Percentiles rank a stretch among this genome's conserved stretches.
phyloP scores from a whole-genome alignment of 2,888 invertebrate genomes.

The Meiosimyza platycephala region DNA sequence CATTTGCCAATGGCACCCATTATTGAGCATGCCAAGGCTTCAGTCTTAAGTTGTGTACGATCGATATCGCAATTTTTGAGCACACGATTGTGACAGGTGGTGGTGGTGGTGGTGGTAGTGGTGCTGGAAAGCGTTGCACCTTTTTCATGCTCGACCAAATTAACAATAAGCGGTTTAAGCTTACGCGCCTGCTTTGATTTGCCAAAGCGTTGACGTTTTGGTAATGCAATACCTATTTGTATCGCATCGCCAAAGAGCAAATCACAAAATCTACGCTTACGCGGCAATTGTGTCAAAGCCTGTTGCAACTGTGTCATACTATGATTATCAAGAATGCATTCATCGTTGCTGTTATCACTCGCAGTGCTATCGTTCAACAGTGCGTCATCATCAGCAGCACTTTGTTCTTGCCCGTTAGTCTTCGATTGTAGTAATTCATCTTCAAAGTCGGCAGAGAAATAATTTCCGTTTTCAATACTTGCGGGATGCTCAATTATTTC shows the following conservation, averaged over 20 bases:
- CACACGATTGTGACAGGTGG: slow-evolving; percentile 51
- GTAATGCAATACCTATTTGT: slow-evolving; percentile 54
- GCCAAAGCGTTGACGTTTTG: slow-evolving; percentile 38
- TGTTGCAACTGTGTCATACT: slow-evolving; percentile 33
- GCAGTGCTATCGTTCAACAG: slow-evolving; percentile 21
- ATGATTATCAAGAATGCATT: slow-evolving; percentile 7
- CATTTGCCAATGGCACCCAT: slow-evolving; percentile 64
- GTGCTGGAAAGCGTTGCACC: not conserved
- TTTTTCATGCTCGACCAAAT: not conserved
- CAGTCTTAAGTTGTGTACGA: slow-evolving; percentile 60
- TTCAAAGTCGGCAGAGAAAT: slow-evolving; percentile 64
- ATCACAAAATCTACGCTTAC: slow-evolving; percentile 46
- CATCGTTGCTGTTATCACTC: slow-evolving; percentile 25
- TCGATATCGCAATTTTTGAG: slow-evolving; percentile 57
- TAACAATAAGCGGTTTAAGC: not conserved
- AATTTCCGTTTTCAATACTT: slow-evolving; percentile 49
- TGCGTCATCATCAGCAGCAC: slow-evolving; percentile 17
- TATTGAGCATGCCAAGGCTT: slow-evolving; percentile 60
- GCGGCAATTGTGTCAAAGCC: slow-evolving; percentile 13
- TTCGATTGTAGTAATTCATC: slow-evolving; percentile 57
- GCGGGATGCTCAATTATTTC: slow-evolving; percentile 60
- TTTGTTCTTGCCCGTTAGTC: slow-evolving; percentile 33
- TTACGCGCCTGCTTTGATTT: not conserved
- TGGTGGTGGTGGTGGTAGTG: not conserved
- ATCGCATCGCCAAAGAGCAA: slow-evolving; percentile 55